These are phyloP conservation scores for Lagopus muta DNA, from an alignment of 2,113 vertebrate genomes.

Conservation along the genomic window DNA sequence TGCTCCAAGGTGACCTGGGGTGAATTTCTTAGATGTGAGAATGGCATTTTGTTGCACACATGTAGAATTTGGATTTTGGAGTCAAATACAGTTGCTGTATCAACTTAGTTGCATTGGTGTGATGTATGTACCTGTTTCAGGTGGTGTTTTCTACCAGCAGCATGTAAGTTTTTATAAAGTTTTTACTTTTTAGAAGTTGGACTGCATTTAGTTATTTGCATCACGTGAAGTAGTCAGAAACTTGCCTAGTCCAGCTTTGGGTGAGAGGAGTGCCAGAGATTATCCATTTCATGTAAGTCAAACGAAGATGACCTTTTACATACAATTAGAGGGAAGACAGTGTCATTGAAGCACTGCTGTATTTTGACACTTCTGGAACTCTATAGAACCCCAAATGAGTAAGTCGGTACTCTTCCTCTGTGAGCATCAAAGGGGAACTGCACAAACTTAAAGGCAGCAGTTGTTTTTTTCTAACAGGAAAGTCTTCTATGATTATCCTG, in stretches of 20 bases:
- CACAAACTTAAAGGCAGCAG: slow-evolving; percentile 30
- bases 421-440: slow-evolving; percentile 28
- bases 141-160: not conserved
- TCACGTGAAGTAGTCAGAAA: not conserved
- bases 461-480: slow-evolving; percentile 5
- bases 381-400: not conserved
- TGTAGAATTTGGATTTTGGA: not conserved
- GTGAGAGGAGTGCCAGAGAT: not conserved
- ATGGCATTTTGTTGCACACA: fast-evolving
- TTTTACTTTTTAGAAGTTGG: not conserved
- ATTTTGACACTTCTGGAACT: not conserved
- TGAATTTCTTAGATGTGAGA: not conserved
- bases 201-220: not conserved
- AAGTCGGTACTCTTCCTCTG: not conserved
- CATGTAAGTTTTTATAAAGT: not conserved
- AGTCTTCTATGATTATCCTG: slow-evolving; percentile 51
- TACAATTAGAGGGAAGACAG: not conserved
- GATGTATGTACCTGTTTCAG: not conserved
- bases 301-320: not conserved
- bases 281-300: not conserved
- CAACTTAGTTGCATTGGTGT: not conserved
- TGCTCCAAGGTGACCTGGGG: not conserved
- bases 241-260: not conserved
- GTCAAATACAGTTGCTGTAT: not conserved
- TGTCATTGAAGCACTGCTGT: not conserved